phyloP scores from a whole-genome alignment of 2,113 vertebrate genomes.

The Ptyas mucosa region DNA sequence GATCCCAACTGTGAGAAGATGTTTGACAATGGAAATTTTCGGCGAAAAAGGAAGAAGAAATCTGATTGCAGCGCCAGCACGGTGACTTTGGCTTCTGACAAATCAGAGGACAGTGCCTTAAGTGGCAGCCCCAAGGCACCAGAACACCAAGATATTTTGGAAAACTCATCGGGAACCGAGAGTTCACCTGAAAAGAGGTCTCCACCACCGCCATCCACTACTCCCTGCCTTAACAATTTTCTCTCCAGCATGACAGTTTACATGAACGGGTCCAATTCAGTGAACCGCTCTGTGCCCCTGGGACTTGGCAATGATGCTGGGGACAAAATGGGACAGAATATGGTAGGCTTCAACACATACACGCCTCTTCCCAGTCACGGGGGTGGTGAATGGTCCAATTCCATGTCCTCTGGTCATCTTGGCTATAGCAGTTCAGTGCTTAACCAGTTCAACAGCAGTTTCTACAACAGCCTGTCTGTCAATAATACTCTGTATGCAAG shows the following conservation, averaged over 20 bases:
- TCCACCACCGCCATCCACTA: slow-evolving; percentile 60
- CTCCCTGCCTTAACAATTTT: slow-evolving; percentile 87
- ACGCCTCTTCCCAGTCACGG: slow-evolving; percentile 76
- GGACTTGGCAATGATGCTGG: slow-evolving; percentile 76
- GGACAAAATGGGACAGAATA: slow-evolving; percentile 78
- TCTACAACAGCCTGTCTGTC: slow-evolving; percentile 80
- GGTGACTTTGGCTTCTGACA: slow-evolving; percentile 69
- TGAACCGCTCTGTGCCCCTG: slow-evolving; percentile 63
- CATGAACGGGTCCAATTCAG: slow-evolving; percentile 39
- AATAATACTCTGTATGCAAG: slow-evolving; percentile 80
- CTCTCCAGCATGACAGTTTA: slow-evolving; percentile 81
- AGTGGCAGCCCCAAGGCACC: slow-evolving; percentile 67
- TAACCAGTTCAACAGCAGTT: slow-evolving; percentile 86
- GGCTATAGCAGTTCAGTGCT: slow-evolving; percentile 82
- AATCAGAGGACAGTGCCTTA: slow-evolving; percentile 70
- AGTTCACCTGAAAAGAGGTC: slow-evolving; percentile 76
- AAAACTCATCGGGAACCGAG: slow-evolving; percentile 60
- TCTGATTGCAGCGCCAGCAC: slow-evolving; percentile 75
- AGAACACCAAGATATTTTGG: slow-evolving; percentile 74
- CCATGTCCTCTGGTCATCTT: slow-evolving; percentile 71
- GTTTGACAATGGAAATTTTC: slow-evolving; percentile 99
- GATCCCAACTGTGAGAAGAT: slow-evolving; percentile 99
- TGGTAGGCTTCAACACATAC: slow-evolving; percentile 79
- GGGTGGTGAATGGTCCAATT: slow-evolving; percentile 76
- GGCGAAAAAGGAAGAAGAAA: slow-evolving; percentile 96